A percentile compares a stretch with the other conserved stretches of the same genome.
Evolutionary conservation across 2,113 vertebrate species (phyloP).

Genomic region (Rhinoderma darwinii): DNA sequence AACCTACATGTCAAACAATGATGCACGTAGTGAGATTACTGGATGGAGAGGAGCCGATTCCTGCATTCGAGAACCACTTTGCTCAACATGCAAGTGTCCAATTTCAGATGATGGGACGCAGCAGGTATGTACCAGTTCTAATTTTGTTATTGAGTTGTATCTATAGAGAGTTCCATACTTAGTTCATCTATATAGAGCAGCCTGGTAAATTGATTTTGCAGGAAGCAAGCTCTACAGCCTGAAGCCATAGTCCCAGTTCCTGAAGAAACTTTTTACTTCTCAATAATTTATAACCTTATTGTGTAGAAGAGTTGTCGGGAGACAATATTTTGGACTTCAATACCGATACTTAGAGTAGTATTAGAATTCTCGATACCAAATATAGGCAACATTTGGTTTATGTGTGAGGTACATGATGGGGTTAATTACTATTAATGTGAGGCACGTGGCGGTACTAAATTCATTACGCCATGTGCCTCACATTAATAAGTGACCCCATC

Average conservation of each 20-base stretch:
- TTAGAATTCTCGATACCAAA: too few relatives aligned
- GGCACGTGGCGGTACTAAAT: too few relatives aligned
- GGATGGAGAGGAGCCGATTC: slow-evolving; percentile 63
- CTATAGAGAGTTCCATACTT: not conserved
- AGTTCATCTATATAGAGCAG: not conserved
- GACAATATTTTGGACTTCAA: too few relatives aligned
- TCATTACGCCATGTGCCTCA: too few relatives aligned
- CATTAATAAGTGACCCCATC: too few relatives aligned
- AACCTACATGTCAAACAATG: slow-evolving; percentile 68
- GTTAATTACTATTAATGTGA: too few relatives aligned
- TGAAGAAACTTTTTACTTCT: not conserved
- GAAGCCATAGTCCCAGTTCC: not conserved
- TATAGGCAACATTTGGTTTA: too few relatives aligned
- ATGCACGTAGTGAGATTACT: slow-evolving; percentile 59
- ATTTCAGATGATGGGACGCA: slow-evolving; percentile 69
- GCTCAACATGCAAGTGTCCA: slow-evolving; percentile 66
- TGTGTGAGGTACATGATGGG: too few relatives aligned
- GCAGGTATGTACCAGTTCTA: slow-evolving; percentile 67
- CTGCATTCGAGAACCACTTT: slow-evolving; percentile 68
- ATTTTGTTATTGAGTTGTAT: not conserved
- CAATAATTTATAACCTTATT: not conserved
- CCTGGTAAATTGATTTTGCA: not conserved
- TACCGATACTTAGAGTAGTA: too few relatives aligned
- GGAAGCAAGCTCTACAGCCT: not conserved
- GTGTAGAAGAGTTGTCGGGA: too few relatives aligned